Evolutionary conservation across 2,888 invertebrate species (phyloP), one percentile per base, ranked within the genome.

Genomic region (Drosophila nr. medialis): DNA sequence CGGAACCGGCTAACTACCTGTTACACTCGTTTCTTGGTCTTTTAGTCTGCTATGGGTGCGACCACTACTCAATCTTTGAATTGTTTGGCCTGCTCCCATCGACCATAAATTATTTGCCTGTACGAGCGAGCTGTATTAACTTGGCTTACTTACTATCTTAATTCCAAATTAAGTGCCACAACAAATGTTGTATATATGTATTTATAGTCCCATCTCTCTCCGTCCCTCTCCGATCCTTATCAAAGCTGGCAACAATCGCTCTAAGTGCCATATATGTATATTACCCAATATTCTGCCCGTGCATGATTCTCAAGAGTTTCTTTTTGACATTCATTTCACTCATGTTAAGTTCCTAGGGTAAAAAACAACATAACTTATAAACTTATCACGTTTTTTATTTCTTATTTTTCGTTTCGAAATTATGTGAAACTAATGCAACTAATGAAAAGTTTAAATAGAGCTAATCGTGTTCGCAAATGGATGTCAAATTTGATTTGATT

Each of bases 1-100:
- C 42, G 27, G 30, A 54, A 67, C 59, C 40, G 50, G 42, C 38
- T 32, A 64, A 72, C 83, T 85, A 85, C 84, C 87, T 85, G 84
- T 87, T 85, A 80, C 82, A 84, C 85, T 73, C 71, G 75, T 58
- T 64, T 62, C 51, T 34, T 38, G 38, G 27, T 50, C 72, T 38
- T 42, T 38, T 54, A 27, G 36, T 61, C 60, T 55, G 40, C 45
- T 32, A 13, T 11, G 55, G 30, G 29, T 58, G 34, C 48, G 48
- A 53, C 15, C 55, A 69, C 27, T 50, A 24, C 42, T 75, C 58
- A 77, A 76, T 73, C 77, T 74, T 50, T 7, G 34, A 48, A 40
- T 64, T 54, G 61, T 53, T 66, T 34, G 32, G 38, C 36, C 55
- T 3, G 27, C 13, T 21, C 38, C 30, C 30, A 36, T 21, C 13